Evolutionary conservation across 2,888 invertebrate genomes (phyloP).

Genomic region (Hirtodrosophila trivittata): DNA sequence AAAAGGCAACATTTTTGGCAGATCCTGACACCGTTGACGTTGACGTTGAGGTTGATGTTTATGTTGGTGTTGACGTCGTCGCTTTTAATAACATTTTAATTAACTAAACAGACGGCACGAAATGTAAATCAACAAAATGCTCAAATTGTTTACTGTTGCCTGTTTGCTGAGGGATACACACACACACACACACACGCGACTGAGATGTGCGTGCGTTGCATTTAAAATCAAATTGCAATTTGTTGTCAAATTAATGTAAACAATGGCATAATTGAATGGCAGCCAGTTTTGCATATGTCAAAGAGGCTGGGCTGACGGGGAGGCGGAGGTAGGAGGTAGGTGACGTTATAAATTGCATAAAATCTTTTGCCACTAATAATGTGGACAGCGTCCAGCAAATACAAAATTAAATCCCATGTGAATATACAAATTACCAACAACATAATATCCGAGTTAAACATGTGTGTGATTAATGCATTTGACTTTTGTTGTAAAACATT

Average conservation of each 20-base stretch:
- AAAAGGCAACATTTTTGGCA: conserved; percentile 29
- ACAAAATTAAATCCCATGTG: conserved; percentile 42
- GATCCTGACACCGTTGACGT: conserved; percentile 32
- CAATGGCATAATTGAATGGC: conserved; percentile 60
- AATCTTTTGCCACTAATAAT: conserved; percentile 40
- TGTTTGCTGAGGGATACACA: background rate
- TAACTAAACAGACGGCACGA: conserved; percentile 46
- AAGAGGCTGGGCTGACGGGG: background rate
- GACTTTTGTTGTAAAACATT: conserved; percentile 31
- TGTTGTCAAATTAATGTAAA: conserved; percentile 69
- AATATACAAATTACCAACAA: conserved; percentile 45
- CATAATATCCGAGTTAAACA: conserved; percentile 45
- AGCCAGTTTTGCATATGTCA: conserved; percentile 9
- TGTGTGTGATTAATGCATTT: conserved; percentile 50
- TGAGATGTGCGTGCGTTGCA: conserved; percentile 51
- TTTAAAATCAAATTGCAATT: conserved; percentile 63
- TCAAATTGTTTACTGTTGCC: conserved; percentile 40
- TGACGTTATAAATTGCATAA: conserved; percentile 27
- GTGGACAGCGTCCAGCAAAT: conserved; percentile 27
- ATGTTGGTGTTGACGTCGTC: conserved; percentile 18
- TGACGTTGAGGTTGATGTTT: conserved; percentile 29
- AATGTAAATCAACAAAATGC: conserved; percentile 34
- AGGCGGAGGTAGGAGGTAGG: background rate
- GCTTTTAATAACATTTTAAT: conserved; percentile 65
- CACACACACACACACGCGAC: background rate